Base-by-base conservation (phyloP, 2,113 vertebrate genomes). In the Protomyctophum bolini region DNA sequence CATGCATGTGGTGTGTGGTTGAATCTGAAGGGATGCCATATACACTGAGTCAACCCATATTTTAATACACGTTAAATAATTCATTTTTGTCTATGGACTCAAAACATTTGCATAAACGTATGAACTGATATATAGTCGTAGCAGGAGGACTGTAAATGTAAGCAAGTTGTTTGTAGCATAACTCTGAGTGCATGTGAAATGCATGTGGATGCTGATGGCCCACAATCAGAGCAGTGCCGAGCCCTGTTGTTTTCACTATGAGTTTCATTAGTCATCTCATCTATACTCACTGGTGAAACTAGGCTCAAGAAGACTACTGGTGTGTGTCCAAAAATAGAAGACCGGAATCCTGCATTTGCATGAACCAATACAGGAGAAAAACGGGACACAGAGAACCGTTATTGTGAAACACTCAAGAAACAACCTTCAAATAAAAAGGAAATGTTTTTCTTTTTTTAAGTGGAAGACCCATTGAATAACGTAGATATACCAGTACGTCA, bases 251-350 rank as follows among this genome's bases (percentile, higher is more conserved):
- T 74, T 76, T 77, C 63, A 28, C 15, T 61, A 56, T 82, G 63
- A 66, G 69, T 52, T 63, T 48, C 52, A 52, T 63, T 60, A 50
- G 54, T 54, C 54, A 48, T 70, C 59, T 51, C 66, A 52, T 56
- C 33, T 48, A 14, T 9, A 12, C 29, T 69, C 33, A 65, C 58
- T 49, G 45, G 28, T 79, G 63, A 84, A 83, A 84, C 55, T 21
- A 58, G 70, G 14, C 14, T 48, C 29, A 46, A 60, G 79, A 62
- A 41, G 33, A 41, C 33, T 41, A 41, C 33, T 6, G 33, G 33
- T 41, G 51, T 41, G 51, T n/a, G n/a, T 52, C 61, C 68, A 46
- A 48, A 83, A 84, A 81, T 79, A 83, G 70, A 67, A 73, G 62
- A 28, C 45, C 60, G 71, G 51, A 72, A 63, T 68, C 1, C n/a